Evolutionary conservation across 2,113 vertebrate genomes (phyloP), one percentile per base, ranked within the genome.

Genomic region (Takifugu flavidus): DNA sequence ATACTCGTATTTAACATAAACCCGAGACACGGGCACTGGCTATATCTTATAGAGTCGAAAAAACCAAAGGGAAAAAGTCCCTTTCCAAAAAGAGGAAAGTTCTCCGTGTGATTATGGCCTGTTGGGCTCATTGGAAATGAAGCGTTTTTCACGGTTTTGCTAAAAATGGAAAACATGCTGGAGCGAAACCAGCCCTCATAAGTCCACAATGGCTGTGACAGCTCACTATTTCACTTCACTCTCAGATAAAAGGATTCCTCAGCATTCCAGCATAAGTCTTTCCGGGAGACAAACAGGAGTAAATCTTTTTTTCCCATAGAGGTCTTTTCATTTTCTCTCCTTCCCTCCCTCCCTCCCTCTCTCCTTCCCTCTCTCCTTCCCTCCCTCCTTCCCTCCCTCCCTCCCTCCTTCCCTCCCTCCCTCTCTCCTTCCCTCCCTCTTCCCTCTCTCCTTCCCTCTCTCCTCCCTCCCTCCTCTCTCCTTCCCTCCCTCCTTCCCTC

Each of bases 261-360:
- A 28, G 60, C 54, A 53, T 63, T 11, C 7, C 13, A 20, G n/a
- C 49, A 62, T 20, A 59, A 39, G 13, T 42, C 25, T 27, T 14
- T 26, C 13, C n/a, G n/a, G 42, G 14, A 34, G n/a, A 58, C 34
- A 39, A 25, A 74, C 49, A 59, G 34, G 2, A 13, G 11, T 56
- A 29, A 67, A 52, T n/a, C 31, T 39, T 53, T 65, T 55, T 28
- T 45, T 52, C 13, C 56, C 51, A 20, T 14, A 2, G 39, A 52
- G 49, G 54, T 20, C 39, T 31, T 47, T 34, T 15, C 25, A 13
- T 53, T 45, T 29, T 50, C 53, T n/a, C n/a, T 25, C 20, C 44
- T 46, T 49, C n/a, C 3, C 29, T 4, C 34, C 42, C 34, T 39
- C 34, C 8, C 28, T 29, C 28, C n/a, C n/a, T n/a, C 42, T 43